Percentiles rank a stretch among this genome's conserved stretches.
These are phyloP conservation scores for Brachionus koreanus DNA, from an alignment of 1,140 invertebrate species.

Conservation along the genomic window DNA sequence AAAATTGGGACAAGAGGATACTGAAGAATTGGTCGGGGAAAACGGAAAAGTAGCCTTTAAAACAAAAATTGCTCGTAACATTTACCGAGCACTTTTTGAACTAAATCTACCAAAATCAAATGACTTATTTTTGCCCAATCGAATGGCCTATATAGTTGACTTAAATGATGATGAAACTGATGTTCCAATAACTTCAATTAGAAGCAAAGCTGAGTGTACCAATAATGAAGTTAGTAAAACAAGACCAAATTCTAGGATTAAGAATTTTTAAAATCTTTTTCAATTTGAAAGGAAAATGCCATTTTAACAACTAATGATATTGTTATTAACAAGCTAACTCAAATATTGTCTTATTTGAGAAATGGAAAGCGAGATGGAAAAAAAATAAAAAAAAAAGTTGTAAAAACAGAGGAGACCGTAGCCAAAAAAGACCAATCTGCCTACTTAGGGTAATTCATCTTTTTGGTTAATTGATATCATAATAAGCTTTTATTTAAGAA, in stretches of 20 bases:
- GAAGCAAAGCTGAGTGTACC: conserved; percentile 89
- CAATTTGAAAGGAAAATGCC: conserved; percentile 65
- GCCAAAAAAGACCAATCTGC: neutral
- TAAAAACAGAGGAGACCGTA: neutral
- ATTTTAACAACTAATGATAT: conserved; percentile 87
- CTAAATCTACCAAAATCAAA: conserved; percentile 67
- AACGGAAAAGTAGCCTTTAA: conserved; percentile 65
- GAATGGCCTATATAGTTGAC: conserved; percentile 97
- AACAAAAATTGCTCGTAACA: conserved; percentile 61
- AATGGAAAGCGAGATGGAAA: conserved; percentile 56
- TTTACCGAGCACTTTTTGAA: conserved; percentile 61
- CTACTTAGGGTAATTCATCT: neutral
- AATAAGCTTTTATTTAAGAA: conserved; percentile 57
- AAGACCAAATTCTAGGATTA: neutral
- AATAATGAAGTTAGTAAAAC: conserved; percentile 61
- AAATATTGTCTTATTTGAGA: conserved; percentile 89
- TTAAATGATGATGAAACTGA: conserved; percentile 83
- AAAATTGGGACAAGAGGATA: conserved; percentile 15
- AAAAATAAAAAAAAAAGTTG: conserved; percentile 54
- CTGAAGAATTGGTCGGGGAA: conserved; percentile 46
- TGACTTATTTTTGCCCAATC: conserved; percentile 86
- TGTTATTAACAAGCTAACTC: conserved; percentile 91
- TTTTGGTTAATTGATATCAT: too few species aligned
- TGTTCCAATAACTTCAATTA: conserved; percentile 88
- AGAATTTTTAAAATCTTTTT: conserved; percentile 48